These are phyloP conservation scores for Papilio dardanus DNA, from an alignment of 1,140 invertebrate species.

Conservation along the genomic window DNA sequence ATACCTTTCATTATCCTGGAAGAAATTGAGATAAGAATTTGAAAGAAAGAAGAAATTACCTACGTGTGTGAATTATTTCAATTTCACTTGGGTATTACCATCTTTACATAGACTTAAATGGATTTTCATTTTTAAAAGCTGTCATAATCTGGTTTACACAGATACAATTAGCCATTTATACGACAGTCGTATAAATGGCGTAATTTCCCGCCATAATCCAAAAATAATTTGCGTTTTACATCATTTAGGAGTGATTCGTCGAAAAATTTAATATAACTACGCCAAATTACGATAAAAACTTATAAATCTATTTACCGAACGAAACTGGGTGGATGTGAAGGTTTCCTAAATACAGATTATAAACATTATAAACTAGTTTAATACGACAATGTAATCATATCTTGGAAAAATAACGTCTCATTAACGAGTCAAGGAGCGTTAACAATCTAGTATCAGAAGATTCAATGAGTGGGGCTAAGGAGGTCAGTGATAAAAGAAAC, in stretches of 20 bases:
- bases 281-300: too few species aligned
- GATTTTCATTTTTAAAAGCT: slow-evolving; percentile 2
- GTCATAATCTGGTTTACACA: background rate
- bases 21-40: background rate
- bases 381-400: slow-evolving; percentile 5
- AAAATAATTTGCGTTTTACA: background rate
- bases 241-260: background rate
- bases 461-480: slow-evolving; percentile 20
- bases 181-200: background rate
- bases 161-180: background rate
- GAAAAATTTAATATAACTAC: background rate
- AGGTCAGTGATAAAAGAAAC: slow-evolving; percentile 34
- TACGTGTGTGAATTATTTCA: background rate
- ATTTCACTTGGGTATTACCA: slow-evolving; percentile 5
- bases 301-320: background rate
- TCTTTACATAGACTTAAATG: slow-evolving; percentile 5
- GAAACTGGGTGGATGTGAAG: background rate
- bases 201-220: background rate
- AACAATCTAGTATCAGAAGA: slow-evolving; percentile 18
- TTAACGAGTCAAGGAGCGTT: background rate
- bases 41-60: too few species aligned
- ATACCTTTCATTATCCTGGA: background rate
- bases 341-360: background rate
- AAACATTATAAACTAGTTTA: slow-evolving; percentile 1
- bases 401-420: slow-evolving; percentile 24